Conservation (phyloP, 2,113 vertebrate species). For the Mystacornis crossleyi region DNA sequence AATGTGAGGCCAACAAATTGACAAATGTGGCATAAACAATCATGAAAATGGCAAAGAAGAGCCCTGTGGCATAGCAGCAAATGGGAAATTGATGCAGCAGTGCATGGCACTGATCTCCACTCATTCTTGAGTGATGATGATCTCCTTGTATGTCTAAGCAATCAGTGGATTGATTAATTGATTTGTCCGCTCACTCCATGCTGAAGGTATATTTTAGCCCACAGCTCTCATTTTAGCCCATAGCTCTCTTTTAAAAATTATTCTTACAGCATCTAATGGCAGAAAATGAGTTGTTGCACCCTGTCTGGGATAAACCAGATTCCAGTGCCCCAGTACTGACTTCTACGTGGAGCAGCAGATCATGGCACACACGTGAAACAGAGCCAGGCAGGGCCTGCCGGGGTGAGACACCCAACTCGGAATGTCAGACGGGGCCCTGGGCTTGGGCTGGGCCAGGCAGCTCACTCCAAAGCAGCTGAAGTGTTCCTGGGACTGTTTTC, state of each 20-base stretch:
- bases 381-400: not conserved
- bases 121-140: not conserved
- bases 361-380: not conserved
- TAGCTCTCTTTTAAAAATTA: not conserved
- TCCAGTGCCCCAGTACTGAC: not conserved
- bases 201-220: not conserved
- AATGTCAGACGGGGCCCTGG: not conserved
- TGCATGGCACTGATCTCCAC: not conserved
- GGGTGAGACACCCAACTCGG: not conserved
- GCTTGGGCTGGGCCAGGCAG: not conserved
- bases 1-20: not conserved
- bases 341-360: not conserved
- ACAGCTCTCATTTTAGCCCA: not conserved
- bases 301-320: not conserved
- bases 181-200: not conserved
- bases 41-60: not conserved
- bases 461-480: not conserved
- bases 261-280: not conserved
- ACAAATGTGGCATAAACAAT: not conserved
- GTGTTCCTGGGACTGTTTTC: not conserved
- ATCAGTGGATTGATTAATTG: not conserved
- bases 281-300: not conserved
- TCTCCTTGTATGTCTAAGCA: not conserved
- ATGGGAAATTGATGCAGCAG: not conserved
- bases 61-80: not conserved